These are phyloP conservation scores for Oreochromis grahami DNA, from an alignment of 2,797 vertebrate species.

Conservation along the genomic window DNA sequence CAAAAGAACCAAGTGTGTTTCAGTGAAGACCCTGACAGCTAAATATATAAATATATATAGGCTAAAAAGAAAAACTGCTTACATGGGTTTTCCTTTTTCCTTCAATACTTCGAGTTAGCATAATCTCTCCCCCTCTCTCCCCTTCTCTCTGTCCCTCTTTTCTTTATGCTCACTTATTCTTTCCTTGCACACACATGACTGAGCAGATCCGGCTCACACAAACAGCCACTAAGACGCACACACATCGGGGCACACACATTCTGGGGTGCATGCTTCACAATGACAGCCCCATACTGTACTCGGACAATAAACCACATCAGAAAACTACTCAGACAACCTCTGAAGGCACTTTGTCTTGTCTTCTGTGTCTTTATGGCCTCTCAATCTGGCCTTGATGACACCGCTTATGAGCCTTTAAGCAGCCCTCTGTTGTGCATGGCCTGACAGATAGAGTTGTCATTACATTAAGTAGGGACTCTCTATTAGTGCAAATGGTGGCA, in stretches of 20 bases:
- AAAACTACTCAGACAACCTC: slow-evolving; percentile 55
- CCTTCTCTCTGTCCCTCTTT: slow-evolving; percentile 21
- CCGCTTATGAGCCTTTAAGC: slow-evolving; percentile 49
- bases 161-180: slow-evolving; percentile 53
- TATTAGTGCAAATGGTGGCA: slow-evolving; percentile 72
- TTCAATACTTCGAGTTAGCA: slow-evolving; percentile 68
- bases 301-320: slow-evolving; percentile 53
- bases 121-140: slow-evolving; percentile 54
- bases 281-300: slow-evolving; percentile 29
- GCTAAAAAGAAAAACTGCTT: slow-evolving; percentile 67
- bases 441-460: slow-evolving; percentile 60
- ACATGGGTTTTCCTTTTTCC: slow-evolving; percentile 63
- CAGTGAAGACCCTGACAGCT: slow-evolving; percentile 57
- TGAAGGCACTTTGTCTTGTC: slow-evolving; percentile 36
- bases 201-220: slow-evolving; percentile 29
- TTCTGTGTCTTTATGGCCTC: slow-evolving; percentile 38
- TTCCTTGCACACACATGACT: slow-evolving; percentile 47
- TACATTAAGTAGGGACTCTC: slow-evolving; percentile 62
- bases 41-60: slow-evolving; percentile 66
- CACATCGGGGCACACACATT: not conserved
- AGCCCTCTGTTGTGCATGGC: slow-evolving; percentile 27
- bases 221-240: not conserved
- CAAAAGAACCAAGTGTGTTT: slow-evolving; percentile 32
- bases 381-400: slow-evolving; percentile 59
- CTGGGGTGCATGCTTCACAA: not conserved